Conservation (phyloP, 2,797 vertebrate genomes). For the Pempheris klunzingeri region DNA sequence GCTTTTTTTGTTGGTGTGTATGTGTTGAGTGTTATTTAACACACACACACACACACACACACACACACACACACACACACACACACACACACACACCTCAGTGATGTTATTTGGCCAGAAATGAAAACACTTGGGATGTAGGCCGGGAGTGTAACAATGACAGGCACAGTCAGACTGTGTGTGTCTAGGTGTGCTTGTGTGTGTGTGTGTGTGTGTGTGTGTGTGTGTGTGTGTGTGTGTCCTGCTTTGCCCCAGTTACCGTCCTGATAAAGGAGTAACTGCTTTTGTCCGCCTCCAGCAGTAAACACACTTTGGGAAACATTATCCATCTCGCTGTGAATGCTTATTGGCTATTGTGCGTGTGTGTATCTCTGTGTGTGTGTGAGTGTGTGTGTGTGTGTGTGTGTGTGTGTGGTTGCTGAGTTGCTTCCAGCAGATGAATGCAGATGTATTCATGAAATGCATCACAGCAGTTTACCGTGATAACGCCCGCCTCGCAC, state of each 20-base stretch:
- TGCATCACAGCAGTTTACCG: conserved; percentile 27
- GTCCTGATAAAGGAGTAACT: conserved; percentile 45
- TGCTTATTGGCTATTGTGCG: conserved; percentile 38
- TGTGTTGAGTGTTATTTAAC: conserved; percentile 16
- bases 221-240: conserved; percentile 34
- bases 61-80: conserved; percentile 6
- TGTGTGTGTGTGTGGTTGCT: conserved; percentile 1
- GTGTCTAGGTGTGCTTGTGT: not conserved
- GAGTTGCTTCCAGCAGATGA: conserved; percentile 34
- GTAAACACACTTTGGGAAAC: conserved; percentile 59
- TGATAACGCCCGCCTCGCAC: conserved; percentile 25
- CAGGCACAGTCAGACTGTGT: not conserved
- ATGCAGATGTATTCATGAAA: conserved; percentile 72
- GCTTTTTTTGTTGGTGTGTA: conserved; percentile 3
- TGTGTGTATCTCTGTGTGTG: conserved; percentile 18
- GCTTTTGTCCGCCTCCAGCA: conserved; percentile 40
- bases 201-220: conserved; percentile 24
- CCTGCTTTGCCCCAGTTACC: conserved; percentile 17
- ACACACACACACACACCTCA: not conserved
- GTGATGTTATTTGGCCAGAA: conserved; percentile 11
- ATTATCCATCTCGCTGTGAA: conserved; percentile 42
- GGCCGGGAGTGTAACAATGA: conserved; percentile 2
- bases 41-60: conserved; percentile 10
- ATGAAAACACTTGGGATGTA: conserved; percentile 7
- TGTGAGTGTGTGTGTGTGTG: not conserved